A percentile compares a stretch with the other conserved stretches of the same genome.
These are phyloP conservation scores for Myocastor coypus DNA, from an alignment of 2,113 vertebrate genomes.

Conservation along the genomic window DNA sequence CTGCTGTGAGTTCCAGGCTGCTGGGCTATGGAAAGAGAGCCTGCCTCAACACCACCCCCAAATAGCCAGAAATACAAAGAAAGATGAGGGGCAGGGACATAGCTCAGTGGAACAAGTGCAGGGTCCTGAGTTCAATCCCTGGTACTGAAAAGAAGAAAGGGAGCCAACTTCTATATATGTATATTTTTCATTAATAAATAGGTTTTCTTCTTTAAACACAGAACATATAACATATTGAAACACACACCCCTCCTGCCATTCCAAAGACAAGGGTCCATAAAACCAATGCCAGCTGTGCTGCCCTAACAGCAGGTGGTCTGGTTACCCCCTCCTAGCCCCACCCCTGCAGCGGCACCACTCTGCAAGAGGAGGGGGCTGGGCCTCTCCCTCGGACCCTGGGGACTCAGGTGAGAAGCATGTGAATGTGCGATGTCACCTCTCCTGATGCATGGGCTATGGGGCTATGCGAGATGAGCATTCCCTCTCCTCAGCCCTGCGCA, in stretches of 20 bases:
- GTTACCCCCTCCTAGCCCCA: conserved; percentile 57
- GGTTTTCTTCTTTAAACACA: conserved; percentile 88
- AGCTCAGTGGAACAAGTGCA: too few species aligned
- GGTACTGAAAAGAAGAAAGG: background rate
- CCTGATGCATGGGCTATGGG: conserved; percentile 73
- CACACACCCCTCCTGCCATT: conserved; percentile 70
- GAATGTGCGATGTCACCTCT: conserved; percentile 74
- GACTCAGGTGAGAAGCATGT: conserved; percentile 77
- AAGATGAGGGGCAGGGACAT: background rate
- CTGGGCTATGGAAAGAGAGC: background rate
- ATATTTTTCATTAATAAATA: conserved; percentile 89
- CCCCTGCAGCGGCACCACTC: conserved; percentile 75
- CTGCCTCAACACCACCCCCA: background rate
- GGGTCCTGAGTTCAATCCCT: too few species aligned
- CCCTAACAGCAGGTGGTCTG: conserved; percentile 58
- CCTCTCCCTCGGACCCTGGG: conserved; percentile 74
- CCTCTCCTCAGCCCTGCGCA: conserved; percentile 60
- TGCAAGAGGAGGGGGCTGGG: conserved; percentile 72
- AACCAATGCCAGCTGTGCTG: conserved; percentile 68
- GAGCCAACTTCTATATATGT: conserved; percentile 69
- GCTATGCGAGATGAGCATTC: conserved; percentile 74
- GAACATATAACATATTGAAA: conserved; percentile 85
- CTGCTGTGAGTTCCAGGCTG: background rate
- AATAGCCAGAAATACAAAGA: background rate
- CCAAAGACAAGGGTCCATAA: conserved; percentile 82